phyloP scores from a whole-genome alignment of 2,888 invertebrate species.

The Acrobasis suavella region DNA sequence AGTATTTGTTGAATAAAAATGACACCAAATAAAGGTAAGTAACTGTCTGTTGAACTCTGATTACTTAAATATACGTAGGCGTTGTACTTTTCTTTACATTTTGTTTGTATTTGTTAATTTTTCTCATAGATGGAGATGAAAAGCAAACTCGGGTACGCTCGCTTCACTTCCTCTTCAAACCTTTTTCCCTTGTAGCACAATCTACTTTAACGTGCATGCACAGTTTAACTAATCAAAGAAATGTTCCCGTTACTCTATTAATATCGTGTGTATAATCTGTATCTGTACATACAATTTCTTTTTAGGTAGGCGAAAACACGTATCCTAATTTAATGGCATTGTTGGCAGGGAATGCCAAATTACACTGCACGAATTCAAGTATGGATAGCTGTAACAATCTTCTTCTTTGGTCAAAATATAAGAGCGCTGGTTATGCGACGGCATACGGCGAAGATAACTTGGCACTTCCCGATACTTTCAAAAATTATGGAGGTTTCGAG shows the following conservation, averaged over 20 bases:
- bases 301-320: constrained; percentile 84
- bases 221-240: too few species aligned
- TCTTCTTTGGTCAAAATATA: constrained; percentile 90
- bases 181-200: too few species aligned
- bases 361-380: constrained; percentile 65
- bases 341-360: constrained; percentile 85
- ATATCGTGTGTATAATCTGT: background rate
- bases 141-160: too few species aligned
- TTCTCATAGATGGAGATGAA: too few species aligned
- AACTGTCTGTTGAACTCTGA: too few species aligned
- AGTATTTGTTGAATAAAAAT: too few species aligned
- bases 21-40: too few species aligned
- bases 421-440: constrained; percentile 87
- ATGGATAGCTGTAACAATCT: constrained; percentile 86
- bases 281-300: background rate
- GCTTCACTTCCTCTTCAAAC: too few species aligned
- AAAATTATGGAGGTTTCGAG: constrained; percentile 52
- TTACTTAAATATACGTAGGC: too few species aligned
- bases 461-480: constrained; percentile 85
- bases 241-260: background rate
- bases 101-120: too few species aligned
- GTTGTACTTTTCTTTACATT: too few species aligned
- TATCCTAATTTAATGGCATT: constrained; percentile 94
- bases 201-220: too few species aligned
- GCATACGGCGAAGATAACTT: constrained; percentile 91